Conservation (phyloP, 2,113 vertebrate species). For the Zosterops borbonicus region DNA sequence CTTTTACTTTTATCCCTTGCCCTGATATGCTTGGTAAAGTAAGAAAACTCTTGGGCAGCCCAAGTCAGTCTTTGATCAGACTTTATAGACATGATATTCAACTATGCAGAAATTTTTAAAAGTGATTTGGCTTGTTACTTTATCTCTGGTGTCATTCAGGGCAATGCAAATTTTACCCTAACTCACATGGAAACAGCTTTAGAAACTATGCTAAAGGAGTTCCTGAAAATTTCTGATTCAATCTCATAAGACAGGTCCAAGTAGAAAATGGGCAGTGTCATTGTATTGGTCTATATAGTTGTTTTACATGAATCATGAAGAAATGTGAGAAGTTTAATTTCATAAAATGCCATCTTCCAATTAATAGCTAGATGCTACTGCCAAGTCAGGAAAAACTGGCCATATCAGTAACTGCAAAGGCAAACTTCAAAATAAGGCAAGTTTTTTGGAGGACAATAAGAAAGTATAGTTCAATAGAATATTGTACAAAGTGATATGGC, state of each 20-base stretch:
- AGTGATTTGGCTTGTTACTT: background rate
- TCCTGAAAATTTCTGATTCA: background rate
- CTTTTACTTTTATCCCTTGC: background rate
- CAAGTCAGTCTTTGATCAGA: conserved; percentile 16
- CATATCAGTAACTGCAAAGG: background rate
- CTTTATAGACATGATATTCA: background rate
- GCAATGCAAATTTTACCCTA: background rate
- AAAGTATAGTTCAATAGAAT: background rate
- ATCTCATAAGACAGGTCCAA: background rate
- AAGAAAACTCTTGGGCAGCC: background rate
- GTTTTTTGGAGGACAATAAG: background rate
- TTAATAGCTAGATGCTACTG: background rate
- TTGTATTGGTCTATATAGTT: background rate
- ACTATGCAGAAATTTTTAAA: background rate
- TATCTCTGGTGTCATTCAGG: background rate
- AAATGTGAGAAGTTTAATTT: background rate
- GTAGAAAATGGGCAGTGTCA: background rate
- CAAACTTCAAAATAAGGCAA: background rate
- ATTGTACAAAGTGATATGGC: background rate
- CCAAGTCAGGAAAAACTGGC: background rate
- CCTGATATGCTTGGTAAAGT: background rate
- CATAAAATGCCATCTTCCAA: background rate
- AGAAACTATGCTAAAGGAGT: background rate
- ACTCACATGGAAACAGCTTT: background rate
- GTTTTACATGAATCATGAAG: background rate